Evolutionary conservation across 2,797 vertebrate genomes (phyloP).

Genomic region (Rhinatrema bivittatum): DNA sequence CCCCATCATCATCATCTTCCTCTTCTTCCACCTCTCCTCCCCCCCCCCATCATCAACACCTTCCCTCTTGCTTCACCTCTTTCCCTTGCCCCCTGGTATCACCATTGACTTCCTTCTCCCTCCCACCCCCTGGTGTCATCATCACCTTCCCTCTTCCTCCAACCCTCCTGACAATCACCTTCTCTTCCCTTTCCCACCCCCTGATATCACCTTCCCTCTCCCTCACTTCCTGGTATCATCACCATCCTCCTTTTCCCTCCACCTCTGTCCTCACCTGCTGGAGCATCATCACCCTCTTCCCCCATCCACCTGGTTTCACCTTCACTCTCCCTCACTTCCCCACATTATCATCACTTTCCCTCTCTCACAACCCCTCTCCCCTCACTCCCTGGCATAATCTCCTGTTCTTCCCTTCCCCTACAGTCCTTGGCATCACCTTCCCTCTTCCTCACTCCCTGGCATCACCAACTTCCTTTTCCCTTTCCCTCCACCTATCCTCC

Average conservation of each 20-base stretch:
- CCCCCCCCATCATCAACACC: conserved; percentile 1
- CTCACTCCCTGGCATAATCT: background rate
- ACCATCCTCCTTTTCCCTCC: background rate
- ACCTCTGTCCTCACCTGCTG: background rate
- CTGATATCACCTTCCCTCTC: background rate
- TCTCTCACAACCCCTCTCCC: background rate
- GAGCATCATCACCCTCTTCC: background rate
- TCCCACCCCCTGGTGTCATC: background rate
- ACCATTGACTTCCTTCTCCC: background rate
- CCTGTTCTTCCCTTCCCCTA: background rate
- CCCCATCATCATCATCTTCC: background rate
- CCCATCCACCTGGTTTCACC: background rate
- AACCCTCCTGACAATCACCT: background rate
- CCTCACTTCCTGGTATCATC: background rate
- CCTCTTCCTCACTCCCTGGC: background rate
- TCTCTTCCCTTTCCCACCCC: background rate
- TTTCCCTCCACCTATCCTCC: too few species aligned
- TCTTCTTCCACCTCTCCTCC: background rate
- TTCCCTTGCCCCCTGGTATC: background rate
- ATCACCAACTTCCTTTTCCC: too few species aligned
- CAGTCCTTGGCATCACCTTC: background rate
- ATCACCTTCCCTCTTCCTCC: background rate
- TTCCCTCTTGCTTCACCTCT: background rate
- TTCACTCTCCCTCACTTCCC: background rate
- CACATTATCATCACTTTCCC: background rate